Conservation (phyloP, 2,797 vertebrate genomes). For the Rhinichthys osculus region DNA sequence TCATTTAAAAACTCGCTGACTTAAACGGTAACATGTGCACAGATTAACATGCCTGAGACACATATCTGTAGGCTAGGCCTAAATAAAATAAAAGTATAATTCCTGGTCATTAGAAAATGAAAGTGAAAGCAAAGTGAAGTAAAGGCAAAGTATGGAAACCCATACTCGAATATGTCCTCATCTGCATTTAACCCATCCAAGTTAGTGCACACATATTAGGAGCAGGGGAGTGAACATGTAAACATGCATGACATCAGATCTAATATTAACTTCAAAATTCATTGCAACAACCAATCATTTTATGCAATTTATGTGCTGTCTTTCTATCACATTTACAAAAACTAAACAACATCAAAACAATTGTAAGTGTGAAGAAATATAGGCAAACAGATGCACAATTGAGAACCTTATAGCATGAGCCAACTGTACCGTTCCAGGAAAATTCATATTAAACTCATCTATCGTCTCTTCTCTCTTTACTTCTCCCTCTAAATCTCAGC, state of each 20-base stretch:
- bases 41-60: neutral
- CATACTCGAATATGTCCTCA: neutral
- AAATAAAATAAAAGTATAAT: neutral
- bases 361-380: constrained; percentile 5
- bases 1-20: neutral
- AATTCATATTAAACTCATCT: constrained; percentile 48
- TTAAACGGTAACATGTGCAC: no score
- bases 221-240: neutral
- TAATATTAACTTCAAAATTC: neutral
- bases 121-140: no score
- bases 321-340: constrained; percentile 10
- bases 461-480: constrained; percentile 24
- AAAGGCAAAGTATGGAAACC: neutral
- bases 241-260: neutral
- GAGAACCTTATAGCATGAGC: constrained; percentile 1
- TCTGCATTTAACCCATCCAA: neutral
- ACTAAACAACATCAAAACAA: neutral
- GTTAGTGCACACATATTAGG: neutral
- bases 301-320: neutral
- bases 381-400: neutral
- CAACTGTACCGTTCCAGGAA: neutral
- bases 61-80: no score
- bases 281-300: neutral
- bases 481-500: constrained; percentile 21
- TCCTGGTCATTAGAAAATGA: neutral